phyloP scores from a whole-genome alignment of 1,140 invertebrate species.

The Trissolcus basalis region DNA sequence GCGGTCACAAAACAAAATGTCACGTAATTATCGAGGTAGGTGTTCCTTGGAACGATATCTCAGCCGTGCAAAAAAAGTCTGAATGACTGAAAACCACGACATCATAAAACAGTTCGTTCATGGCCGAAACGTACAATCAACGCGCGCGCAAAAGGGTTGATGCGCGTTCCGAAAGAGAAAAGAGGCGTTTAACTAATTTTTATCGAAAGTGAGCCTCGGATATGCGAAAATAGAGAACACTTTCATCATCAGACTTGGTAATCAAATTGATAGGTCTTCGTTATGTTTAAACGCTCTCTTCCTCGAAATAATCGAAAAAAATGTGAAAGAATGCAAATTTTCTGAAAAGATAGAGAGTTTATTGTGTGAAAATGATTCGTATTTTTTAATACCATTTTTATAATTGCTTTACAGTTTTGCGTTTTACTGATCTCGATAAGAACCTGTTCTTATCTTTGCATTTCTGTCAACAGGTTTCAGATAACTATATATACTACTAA shows the following conservation, averaged over 20 bases:
- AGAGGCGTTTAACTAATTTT: too few relatives aligned
- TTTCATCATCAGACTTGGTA: too few relatives aligned
- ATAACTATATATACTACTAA: constrained; percentile 11
- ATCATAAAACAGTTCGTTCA: constrained; percentile 71
- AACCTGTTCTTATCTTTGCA: constrained; percentile 34
- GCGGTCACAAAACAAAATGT: constrained; percentile 71
- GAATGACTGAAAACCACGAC: constrained; percentile 64
- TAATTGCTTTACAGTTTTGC: constrained; percentile 31
- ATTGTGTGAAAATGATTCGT: too few relatives aligned
- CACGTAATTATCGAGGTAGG: constrained; percentile 74
- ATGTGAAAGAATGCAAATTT: too few relatives aligned
- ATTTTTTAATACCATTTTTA: constrained; percentile 9
- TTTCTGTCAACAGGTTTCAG: constrained; percentile 31
- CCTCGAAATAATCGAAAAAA: too few relatives aligned
- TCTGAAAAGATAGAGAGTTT: too few relatives aligned
- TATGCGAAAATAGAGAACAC: too few relatives aligned
- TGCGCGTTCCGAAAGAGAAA: constrained; percentile 37
- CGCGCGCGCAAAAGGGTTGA: constrained; percentile 46
- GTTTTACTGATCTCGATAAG: constrained; percentile 26
- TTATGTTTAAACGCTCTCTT: too few relatives aligned
- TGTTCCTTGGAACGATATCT: constrained; percentile 63
- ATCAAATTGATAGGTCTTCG: too few relatives aligned
- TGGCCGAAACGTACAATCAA: constrained; percentile 62
- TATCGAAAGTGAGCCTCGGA: too few relatives aligned
- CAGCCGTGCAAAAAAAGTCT: constrained; percentile 64